A percentile compares a stretch with the other conserved stretches of the same genome.
phyloP scores from a whole-genome alignment of 2,113 vertebrate species.

The Grantiella picta region DNA sequence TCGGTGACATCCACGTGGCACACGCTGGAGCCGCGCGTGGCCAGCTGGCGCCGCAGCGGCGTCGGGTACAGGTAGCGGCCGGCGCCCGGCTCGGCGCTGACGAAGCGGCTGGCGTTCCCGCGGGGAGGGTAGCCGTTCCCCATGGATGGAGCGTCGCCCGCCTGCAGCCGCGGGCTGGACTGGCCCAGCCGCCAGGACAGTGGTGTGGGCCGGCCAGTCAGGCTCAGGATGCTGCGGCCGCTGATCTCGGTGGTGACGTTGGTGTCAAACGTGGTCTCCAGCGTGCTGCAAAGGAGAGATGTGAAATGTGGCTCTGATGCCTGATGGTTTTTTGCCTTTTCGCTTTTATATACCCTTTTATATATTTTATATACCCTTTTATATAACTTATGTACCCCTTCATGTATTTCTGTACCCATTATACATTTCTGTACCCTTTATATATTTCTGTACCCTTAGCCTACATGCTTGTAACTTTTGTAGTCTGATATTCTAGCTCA shows the following conservation, averaged over 20 bases:
- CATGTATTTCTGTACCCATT: too few species aligned
- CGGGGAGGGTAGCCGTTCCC: constrained; percentile 86
- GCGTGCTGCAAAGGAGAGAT: constrained; percentile 71
- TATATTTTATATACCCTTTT: too few species aligned
- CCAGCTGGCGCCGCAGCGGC: constrained; percentile 85
- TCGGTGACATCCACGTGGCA: constrained; percentile 82
- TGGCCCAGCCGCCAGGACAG: constrained; percentile 93
- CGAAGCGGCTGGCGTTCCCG: constrained; percentile 76
- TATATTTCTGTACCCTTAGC: too few species aligned
- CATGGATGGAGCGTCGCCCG: constrained; percentile 89
- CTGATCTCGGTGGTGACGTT: constrained; percentile 89
- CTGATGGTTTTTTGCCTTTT: too few species aligned
- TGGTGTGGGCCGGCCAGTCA: constrained; percentile 82
- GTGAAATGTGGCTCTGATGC: accelerated
- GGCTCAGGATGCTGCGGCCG: constrained; percentile 87
- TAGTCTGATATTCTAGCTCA: too few species aligned
- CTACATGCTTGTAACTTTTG: too few species aligned
- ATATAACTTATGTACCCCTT: too few species aligned
- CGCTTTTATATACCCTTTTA: too few species aligned
- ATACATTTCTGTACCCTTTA: too few species aligned
- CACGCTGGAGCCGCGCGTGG: constrained; percentile 75
- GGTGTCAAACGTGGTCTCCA: constrained; percentile 94
- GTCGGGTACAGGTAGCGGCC: constrained; percentile 85
- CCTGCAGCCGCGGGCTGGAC: constrained; percentile 94
- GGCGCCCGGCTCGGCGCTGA: constrained; percentile 67